Conservation (phyloP, 2,113 vertebrate genomes). For the Chloebia gouldiae region DNA sequence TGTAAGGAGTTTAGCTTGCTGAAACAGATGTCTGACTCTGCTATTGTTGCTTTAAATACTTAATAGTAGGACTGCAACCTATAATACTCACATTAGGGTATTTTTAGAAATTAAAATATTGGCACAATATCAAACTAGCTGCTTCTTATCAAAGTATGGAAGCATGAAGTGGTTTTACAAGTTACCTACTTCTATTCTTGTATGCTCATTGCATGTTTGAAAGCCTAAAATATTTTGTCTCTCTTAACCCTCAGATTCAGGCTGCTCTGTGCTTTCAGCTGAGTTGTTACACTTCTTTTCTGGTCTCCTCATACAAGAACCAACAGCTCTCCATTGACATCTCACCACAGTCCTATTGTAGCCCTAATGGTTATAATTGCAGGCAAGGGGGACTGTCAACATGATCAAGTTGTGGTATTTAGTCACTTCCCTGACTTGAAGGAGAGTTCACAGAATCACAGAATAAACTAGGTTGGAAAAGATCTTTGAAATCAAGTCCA, state of each 20-base stretch:
- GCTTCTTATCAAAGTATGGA: background rate
- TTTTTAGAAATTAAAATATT: background rate
- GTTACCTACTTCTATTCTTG: background rate
- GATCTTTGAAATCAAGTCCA: background rate
- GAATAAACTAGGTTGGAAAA: background rate
- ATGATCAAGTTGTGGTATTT: background rate
- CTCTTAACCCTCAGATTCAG: background rate
- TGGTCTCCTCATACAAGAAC: background rate
- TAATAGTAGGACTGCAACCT: background rate
- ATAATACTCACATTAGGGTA: background rate
- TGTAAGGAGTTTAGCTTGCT: background rate
- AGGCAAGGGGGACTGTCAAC: background rate
- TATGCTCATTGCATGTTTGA: background rate
- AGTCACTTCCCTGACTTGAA: background rate
- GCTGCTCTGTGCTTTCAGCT: background rate
- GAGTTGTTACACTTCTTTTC: background rate
- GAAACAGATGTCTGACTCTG: background rate
- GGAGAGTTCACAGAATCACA: background rate
- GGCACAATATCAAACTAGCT: background rate
- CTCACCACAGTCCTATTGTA: background rate
- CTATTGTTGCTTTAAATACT: background rate
- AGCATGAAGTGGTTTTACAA: background rate
- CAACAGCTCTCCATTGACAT: background rate
- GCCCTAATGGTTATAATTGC: background rate
- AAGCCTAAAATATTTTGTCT: background rate